Percentiles rank a stretch among this genome's conserved stretches.
These are phyloP conservation scores for Agapornis roseicollis DNA, from an alignment of 2,113 vertebrate species.

Conservation along the genomic window DNA sequence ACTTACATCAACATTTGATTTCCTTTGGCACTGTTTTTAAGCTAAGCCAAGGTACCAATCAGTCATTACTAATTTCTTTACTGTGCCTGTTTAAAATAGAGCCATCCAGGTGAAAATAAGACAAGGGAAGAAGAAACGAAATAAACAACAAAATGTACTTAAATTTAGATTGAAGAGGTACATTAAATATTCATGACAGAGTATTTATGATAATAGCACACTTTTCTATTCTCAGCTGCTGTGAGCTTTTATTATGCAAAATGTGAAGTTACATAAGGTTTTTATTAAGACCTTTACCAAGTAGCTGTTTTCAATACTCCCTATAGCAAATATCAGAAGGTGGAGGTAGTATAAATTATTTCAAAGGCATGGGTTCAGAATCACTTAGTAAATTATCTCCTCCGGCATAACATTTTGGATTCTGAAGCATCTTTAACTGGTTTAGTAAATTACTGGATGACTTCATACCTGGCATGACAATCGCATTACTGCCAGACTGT, in stretches of 20 bases:
- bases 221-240: background rate
- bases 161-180: background rate
- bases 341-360: background rate
- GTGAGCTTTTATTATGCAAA: background rate
- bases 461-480: background rate
- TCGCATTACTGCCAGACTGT: background rate
- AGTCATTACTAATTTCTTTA: background rate
- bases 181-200: background rate
- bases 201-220: background rate
- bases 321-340: background rate
- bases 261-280: background rate
- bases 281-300: background rate
- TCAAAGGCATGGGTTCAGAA: background rate
- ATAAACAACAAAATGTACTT: background rate
- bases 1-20: constrained; percentile 16
- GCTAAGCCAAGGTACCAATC: background rate
- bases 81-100: background rate
- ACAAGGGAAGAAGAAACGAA: background rate
- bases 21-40: background rate
- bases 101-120: background rate
- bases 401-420: background rate
- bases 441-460: background rate
- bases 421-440: background rate
- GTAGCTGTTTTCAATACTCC: background rate
- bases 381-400: background rate